Base-by-base conservation (phyloP, 1,140 invertebrate genomes). In the Drosophila bipectinata region DNA sequence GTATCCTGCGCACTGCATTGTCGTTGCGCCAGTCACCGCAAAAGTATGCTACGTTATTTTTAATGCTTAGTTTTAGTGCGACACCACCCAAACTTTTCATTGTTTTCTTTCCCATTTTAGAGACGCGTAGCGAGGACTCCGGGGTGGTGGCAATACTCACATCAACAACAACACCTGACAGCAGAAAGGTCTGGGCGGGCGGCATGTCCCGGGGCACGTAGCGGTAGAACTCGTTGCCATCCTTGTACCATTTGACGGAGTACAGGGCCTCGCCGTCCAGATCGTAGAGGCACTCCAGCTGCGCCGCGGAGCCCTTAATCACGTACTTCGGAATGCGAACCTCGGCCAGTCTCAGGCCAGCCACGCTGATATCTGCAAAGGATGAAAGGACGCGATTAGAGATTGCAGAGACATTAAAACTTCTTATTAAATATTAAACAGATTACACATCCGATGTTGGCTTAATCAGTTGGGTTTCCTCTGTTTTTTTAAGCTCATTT, bases 241-340 rank as follows among this genome's bases (percentile, higher is more conserved):
- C 95, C 91, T 94, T 95, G 93, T 96, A 96, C 96, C 96, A 97
- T 92, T 96, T 96, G 58, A 96, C 95, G 4, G 95, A 96, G 90
- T 96, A 97, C 26, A 97, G 93, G 18, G 92, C 91, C 66, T 95
- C 95, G 1, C 92, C 93, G 75, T 95, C 95, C 85, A 95, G 92
- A 85, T 95, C 93, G 90, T 94, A 96, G 69, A 93, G 92, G 89
- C 95, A 95, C 87, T 94, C 93, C 68, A 96, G 91, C 53, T 90
- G 91, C 26, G 94, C 93, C 60, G 93, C 92, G 58, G 94, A 93
- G 15, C 95, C 95, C 61, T 94, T 92, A 64, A 94, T 93, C 75
- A 95, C 95, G 90, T 95, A 94, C 60, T 94, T 93, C 10, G 95
- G 95, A 63, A 96, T 94, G 59, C 93, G 92, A 49, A 95, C 93